Percentiles rank a stretch among this genome's conserved stretches.
Evolutionary conservation across 1,140 invertebrate species (phyloP).

Genomic region (Calephelis virginiensis): DNA sequence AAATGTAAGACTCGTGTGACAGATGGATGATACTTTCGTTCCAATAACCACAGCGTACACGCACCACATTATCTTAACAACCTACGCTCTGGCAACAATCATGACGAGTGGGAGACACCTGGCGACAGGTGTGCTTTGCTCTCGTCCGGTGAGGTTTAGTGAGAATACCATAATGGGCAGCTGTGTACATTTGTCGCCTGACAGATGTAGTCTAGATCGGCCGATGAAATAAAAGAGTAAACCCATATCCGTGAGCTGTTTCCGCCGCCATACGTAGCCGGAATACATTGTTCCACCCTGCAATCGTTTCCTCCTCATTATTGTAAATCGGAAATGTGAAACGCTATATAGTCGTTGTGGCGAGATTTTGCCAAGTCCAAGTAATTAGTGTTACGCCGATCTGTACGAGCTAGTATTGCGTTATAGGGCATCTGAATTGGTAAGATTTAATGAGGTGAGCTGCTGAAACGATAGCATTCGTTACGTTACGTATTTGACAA

Average conservation of each 20-base stretch:
- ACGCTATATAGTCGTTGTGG: constrained; percentile 1
- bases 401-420: no score
- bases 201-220: constrained; percentile 72
- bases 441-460: constrained; percentile 54
- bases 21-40: constrained; percentile 23
- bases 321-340: constrained; percentile 61
- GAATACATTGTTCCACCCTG: constrained; percentile 68
- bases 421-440: constrained; percentile 38
- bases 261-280: constrained; percentile 63
- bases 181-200: constrained; percentile 59
- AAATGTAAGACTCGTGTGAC: constrained; percentile 48
- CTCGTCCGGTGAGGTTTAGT: constrained; percentile 44
- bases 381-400: neutral
- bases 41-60: constrained; percentile 3
- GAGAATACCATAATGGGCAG: constrained; percentile 65
- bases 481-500: constrained; percentile 37
- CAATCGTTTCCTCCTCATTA: constrained; percentile 68
- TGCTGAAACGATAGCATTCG: neutral
- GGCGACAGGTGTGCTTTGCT: constrained; percentile 63
- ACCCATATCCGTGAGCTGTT: constrained; percentile 67
- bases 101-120: constrained; percentile 41
- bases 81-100: constrained; percentile 24
- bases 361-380: no score
- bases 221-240: constrained; percentile 67
- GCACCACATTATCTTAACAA: constrained; percentile 3